phyloP scores from a whole-genome alignment of 2,888 invertebrate genomes.

The Apotomis betuletana region DNA sequence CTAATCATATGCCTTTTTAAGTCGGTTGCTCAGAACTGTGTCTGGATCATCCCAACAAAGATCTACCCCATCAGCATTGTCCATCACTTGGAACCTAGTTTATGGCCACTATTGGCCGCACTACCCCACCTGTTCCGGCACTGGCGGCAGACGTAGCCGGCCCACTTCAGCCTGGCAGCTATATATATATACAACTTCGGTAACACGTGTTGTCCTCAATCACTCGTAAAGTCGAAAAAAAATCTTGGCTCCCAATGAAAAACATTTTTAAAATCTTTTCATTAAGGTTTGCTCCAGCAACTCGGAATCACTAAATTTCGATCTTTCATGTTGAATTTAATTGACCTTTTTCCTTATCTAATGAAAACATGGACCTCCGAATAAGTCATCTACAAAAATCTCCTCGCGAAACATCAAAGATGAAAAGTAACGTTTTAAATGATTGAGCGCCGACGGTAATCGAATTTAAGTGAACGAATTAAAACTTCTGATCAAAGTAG shows the following conservation, averaged over 20 bases:
- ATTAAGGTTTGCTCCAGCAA: conserved; percentile 26
- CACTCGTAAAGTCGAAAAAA: not conserved
- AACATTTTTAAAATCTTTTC: conserved; percentile 20
- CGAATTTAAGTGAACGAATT: conserved; percentile 24
- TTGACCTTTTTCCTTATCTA: conserved; percentile 62
- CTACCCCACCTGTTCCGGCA: too few species aligned
- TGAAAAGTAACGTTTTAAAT: conserved; percentile 47
- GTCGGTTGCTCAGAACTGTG: too few species aligned
- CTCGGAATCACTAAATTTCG: conserved; percentile 48
- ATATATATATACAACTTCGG: too few species aligned
- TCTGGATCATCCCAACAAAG: too few species aligned
- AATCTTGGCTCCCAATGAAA: not conserved
- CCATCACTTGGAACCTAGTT: too few species aligned
- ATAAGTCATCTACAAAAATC: conserved; percentile 67
- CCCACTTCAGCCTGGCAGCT: too few species aligned
- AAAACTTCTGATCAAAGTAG: not conserved
- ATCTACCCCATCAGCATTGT: too few species aligned
- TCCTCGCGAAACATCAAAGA: conserved; percentile 70
- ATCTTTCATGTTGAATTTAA: conserved; percentile 69
- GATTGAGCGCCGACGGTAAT: conserved; percentile 25
- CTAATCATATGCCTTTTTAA: too few species aligned
- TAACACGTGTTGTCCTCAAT: too few species aligned
- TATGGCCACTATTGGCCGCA: too few species aligned
- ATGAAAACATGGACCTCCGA: conserved; percentile 62
- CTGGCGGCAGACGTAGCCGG: too few species aligned